Conservation (phyloP, 2,797 vertebrate species). For the Notolepis coatsorum region DNA sequence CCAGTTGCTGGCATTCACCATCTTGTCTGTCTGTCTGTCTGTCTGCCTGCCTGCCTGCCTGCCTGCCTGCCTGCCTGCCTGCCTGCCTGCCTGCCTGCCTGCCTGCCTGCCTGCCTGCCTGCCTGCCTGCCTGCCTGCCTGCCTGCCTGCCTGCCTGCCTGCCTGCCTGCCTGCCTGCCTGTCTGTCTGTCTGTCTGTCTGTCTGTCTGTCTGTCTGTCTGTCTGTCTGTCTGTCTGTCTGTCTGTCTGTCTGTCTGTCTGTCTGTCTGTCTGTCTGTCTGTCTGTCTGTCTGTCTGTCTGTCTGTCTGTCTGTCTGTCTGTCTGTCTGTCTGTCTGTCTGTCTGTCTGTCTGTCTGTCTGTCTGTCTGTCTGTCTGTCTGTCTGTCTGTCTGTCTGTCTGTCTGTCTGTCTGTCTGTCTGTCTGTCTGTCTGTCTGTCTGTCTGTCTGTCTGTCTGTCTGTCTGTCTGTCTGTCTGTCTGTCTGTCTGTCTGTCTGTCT, state of each 20-base stretch:
- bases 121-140: slow-evolving; percentile 40
- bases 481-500: no score
- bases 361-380: no score
- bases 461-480: no score
- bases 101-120: slow-evolving; percentile 41
- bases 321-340: not conserved
- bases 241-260: not conserved
- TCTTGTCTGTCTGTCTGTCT: slow-evolving; percentile 24
- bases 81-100: slow-evolving; percentile 12
- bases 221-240: slow-evolving; percentile 2
- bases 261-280: slow-evolving; percentile 33
- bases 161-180: no score
- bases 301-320: slow-evolving; percentile 42
- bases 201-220: slow-evolving; percentile 45
- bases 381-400: no score
- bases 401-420: no score
- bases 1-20: slow-evolving; percentile 55
- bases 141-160: slow-evolving; percentile 22
- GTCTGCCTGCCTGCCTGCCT: slow-evolving; percentile 38
- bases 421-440: no score
- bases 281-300: slow-evolving; percentile 43
- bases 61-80: not conserved
- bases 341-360: no score
- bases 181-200: slow-evolving; percentile 39
- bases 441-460: no score